Evolutionary conservation across 1,140 invertebrate genomes (phyloP), one percentile per base, ranked within the genome.

Genomic region (Drosophila gunungcola): DNA sequence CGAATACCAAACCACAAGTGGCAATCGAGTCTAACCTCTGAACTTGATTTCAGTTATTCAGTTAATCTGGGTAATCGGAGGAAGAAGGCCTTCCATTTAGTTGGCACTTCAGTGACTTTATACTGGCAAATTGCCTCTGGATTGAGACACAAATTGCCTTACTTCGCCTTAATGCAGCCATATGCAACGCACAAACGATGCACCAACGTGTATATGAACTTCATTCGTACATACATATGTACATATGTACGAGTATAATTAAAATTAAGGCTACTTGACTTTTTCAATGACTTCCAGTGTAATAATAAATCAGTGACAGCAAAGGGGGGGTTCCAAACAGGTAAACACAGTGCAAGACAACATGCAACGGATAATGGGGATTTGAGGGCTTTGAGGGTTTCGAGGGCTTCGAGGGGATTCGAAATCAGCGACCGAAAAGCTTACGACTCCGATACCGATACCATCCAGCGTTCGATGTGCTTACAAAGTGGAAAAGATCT

Each of bases 281-380:
- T 89, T 88, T 89, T 88, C 84, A 89, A 88, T 88, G 84, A 89
- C 84, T 84, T 89, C 79, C 80, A 84, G 73, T 80, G 76, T 62
- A 89, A 80, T 80, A 78, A 84, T 84, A 84, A 84, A 74, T 89
- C 77, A 89, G 48, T 56, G 48, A 45, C 45, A 63, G 54, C 56
- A 4, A 45, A n/a, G 46, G 32, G 42, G 38, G 21, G 36, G 48
- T 25, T 25, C 16, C 53, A 39, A 75, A n/a, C 73, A 54, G 54
- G 62, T 67, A 76, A 75, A 75, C 61, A 75, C 61, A 29, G 42
- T 46, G 41, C 43, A 76, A 54, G 27, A 52, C 73, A 77, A 56
- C 73, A 56, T 68, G 64, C 74, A 75, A 56, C 63, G 16, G 41
- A 48, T 45, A 27, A 41, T 39, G 36, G 36, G 32, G 32, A 34